phyloP scores from a whole-genome alignment of 2,888 invertebrate genomes.

The Graphium colonna region DNA sequence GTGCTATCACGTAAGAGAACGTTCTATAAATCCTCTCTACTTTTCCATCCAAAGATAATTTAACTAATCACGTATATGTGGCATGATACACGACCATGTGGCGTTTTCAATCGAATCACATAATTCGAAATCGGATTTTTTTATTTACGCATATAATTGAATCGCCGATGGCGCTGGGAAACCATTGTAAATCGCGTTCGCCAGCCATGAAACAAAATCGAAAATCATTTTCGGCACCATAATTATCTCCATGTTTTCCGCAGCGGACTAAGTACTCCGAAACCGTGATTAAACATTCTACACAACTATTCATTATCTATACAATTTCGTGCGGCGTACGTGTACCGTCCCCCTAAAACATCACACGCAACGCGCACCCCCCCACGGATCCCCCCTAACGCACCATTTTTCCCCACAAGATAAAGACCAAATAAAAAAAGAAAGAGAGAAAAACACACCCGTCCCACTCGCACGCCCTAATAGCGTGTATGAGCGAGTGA shows the following conservation, averaged over 20 bases:
- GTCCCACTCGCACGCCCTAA: conserved; percentile 52
- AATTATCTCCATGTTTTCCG: conserved; percentile 70
- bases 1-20: no score
- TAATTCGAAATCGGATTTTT: background rate
- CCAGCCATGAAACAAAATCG: conserved; percentile 54
- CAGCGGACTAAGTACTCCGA: conserved; percentile 64
- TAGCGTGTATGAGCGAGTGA: conserved; percentile 51
- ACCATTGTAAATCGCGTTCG: conserved; percentile 31
- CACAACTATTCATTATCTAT: conserved; percentile 74
- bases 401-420: conserved; percentile 75
- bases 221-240: conserved; percentile 62
- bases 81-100: no score
- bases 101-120: background rate
- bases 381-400: conserved; percentile 58
- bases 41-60: no score
- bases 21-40: no score
- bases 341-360: conserved; percentile 59
- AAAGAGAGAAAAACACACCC: conserved; percentile 74
- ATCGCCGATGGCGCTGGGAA: conserved; percentile 11
- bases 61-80: no score
- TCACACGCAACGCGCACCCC: conserved; percentile 40
- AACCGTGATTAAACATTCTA: conserved; percentile 75
- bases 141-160: background rate
- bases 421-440: conserved; percentile 79
- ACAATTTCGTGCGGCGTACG: conserved; percentile 42